Base-by-base conservation (phyloP, 2,797 vertebrate genomes). In the Lepus townsendii region DNA sequence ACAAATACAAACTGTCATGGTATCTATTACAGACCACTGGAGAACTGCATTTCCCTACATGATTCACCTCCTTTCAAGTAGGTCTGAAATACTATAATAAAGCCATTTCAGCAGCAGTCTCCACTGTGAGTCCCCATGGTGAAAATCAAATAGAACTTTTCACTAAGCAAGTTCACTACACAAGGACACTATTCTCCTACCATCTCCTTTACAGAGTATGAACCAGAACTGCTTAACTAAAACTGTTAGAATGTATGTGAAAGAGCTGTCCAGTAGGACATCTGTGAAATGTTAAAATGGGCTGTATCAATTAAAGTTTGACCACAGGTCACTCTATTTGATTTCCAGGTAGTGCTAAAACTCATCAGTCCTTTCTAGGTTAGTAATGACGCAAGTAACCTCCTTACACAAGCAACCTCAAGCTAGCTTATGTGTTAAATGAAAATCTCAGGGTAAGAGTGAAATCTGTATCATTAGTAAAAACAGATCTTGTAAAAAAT, bases 401-500 rank as follows among this genome's bases (percentile, higher is more conserved):
- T 50, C 83, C 96, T 93, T 93, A 85, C 7, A n/a, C 38, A 32
- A 73, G n/a, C 3, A 96, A 95, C 96, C 60, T 90, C 60, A 50
- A n/a, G 66, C 69, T 96, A 85, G 80, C 20, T 91, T 95, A 85
- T 85, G 76, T 83, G 73, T 94, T 94, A 97, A 97, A 96, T 92
- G 76, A 96, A 95, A 96, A 96, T 96, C 71, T 96, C 86, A 95
- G 77, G 96, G 93, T 96, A 95, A 80, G 75, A 62, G 65, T 96
- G 69, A 97, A 98, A 97, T 96, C 63, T 80, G 60, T 88, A 96
- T 97, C 83, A 73, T 95, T 96, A 98, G 52, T 78, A 96, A 94
- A 98, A 98, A 97, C 83, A 97, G 97, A 96, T 95, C 88, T 97
- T 77, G 80, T 93, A 95, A 97, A 92, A 97, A 91, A 95, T 66